Evolutionary conservation across 1,140 invertebrate genomes (phyloP), one percentile per base, ranked within the genome.

Genomic region (Cyphomyrmex costatus): DNA sequence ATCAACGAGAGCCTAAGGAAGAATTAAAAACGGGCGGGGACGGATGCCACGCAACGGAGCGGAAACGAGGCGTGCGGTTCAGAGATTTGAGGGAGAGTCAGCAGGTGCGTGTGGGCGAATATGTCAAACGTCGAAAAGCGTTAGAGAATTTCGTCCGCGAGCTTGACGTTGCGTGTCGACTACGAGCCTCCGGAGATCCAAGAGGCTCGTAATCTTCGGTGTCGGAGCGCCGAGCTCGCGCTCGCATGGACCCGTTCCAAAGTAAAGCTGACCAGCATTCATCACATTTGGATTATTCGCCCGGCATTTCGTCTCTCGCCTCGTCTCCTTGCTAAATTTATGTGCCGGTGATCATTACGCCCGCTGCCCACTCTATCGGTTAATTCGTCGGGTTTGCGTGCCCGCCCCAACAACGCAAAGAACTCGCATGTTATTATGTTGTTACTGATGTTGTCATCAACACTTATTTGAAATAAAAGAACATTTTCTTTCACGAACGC

Each of bases 61-160:
- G 60, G 24, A 78, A 85, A 78, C 70, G 82, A 66, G 60, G 51
- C 46, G 53, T 30, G 73, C 71, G 58, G 46, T 27, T 63, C 49
- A 14, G 60, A 78, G 82, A 78, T 46, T 76, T 78, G 73, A 78
- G 58, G 73, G 58, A 63, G 82, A 85, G 73, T 87, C 82, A 78
- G 79, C 89, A 92, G 90, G 88, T 87, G 86, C 80, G 88, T 84
- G 76, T 86, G 86, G 85, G 85, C 87, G 76, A 88, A 86, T 89
- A 89, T 92, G 92, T 92, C 92, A 91, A 93, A 93, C 58, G 91
- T 92, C 92, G 80, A 91, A 92, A 91, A 63, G 84, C 80, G 89
- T 92, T 92, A 87, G 86, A 84, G 86, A 88, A 84, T 92, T 92
- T 92, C 90, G 58, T 91, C 88, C 89, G 79, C 63, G 85, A 73